These are phyloP conservation scores for Hydrophis major DNA, from an alignment of 2,797 vertebrate species.

Conservation along the genomic window DNA sequence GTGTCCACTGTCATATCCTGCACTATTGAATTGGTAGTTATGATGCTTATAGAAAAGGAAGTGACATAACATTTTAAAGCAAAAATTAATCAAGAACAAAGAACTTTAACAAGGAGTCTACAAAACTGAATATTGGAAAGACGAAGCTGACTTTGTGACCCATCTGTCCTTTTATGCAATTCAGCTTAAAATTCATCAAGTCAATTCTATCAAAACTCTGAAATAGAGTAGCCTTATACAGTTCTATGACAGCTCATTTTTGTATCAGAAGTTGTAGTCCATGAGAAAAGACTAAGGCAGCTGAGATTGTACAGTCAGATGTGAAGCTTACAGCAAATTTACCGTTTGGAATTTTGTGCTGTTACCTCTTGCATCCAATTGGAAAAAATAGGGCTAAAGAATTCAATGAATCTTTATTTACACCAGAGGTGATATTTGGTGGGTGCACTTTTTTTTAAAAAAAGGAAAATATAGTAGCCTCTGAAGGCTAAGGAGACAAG, in stretches of 20 bases:
- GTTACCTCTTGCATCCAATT: background rate
- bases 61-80: background rate
- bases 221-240: background rate
- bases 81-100: background rate
- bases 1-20: background rate
- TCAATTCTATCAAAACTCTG: background rate
- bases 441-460: background rate
- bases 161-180: background rate
- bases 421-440: background rate
- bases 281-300: background rate
- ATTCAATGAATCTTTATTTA: background rate
- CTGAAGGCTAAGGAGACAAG: background rate
- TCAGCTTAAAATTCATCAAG: background rate
- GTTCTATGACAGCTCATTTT: background rate
- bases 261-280: background rate
- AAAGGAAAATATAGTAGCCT: background rate
- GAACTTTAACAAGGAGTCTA: background rate
- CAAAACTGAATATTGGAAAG: background rate
- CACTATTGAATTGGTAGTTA: background rate
- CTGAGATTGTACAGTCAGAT: background rate
- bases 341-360: background rate
- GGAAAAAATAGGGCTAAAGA: background rate
- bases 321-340: background rate
- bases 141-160: background rate
- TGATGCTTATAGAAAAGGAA: background rate